A percentile compares a stretch with the other conserved stretches of the same genome.
These are phyloP conservation scores for Bolinopsis microptera DNA, from an alignment of 37 sponge, comb jelly and placozoan genomes.

Conservation along the genomic window DNA sequence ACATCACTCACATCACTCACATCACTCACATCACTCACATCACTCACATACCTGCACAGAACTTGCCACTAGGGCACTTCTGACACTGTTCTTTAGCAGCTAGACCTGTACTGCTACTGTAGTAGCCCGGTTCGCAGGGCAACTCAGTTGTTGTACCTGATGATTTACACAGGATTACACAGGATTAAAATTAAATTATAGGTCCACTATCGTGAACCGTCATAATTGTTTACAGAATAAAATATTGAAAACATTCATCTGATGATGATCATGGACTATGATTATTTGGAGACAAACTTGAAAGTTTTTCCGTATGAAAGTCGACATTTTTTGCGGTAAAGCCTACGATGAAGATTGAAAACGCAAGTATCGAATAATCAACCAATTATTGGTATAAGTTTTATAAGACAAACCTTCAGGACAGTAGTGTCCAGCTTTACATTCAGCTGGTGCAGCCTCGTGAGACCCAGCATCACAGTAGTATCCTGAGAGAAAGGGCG, in stretches of 20 bases:
- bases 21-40: no score
- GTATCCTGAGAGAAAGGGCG: not conserved
- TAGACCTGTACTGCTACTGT: not conserved
- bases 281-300: no score
- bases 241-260: not conserved
- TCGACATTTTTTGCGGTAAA: not conserved
- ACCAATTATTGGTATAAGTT: not conserved
- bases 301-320: no score
- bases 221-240: not conserved
- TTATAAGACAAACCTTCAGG: constrained; percentile 27
- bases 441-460: not conserved
- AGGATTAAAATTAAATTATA: no score
- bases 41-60: constrained; percentile 21
- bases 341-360: not conserved
- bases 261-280: no score
- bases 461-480: constrained; percentile 24
- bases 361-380: not conserved
- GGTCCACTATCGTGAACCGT: no score
- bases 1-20: no score
- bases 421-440: constrained; percentile 67
- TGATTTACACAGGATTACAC: no score
- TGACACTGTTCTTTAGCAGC: not conserved
- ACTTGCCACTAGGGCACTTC: not conserved
- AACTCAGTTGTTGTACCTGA: constrained; percentile 6
- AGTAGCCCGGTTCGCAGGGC: constrained; percentile 53